Conservation (phyloP, 2,888 invertebrate genomes). For the Ferdinandea cuprea region DNA sequence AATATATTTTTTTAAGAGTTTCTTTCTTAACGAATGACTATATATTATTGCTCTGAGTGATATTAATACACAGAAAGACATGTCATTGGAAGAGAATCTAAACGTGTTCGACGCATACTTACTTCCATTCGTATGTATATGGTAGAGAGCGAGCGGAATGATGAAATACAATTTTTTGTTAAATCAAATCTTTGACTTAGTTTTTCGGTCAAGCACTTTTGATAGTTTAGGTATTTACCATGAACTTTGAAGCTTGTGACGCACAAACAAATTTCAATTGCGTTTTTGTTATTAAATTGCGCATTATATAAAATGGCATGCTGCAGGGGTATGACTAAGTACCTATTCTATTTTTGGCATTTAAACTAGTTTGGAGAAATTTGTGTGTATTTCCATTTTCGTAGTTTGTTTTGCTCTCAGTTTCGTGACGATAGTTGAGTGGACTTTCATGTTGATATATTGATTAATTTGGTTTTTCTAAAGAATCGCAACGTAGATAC, state of each 20-base stretch:
- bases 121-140: neutral
- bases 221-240: constrained; percentile 35
- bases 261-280: constrained; percentile 15
- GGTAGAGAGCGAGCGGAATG: constrained; percentile 22
- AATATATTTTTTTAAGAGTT: constrained; percentile 15
- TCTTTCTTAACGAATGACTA: neutral
- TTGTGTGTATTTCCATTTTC: constrained; percentile 7
- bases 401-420: constrained; percentile 51
- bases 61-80: neutral
- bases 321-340: constrained; percentile 40
- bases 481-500: neutral
- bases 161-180: constrained; percentile 35
- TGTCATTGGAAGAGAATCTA: constrained; percentile 18
- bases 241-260: constrained; percentile 44
- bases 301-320: constrained; percentile 20
- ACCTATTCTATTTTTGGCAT: constrained; percentile 50
- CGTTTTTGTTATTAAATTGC: constrained; percentile 12
- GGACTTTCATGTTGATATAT: constrained; percentile 10
- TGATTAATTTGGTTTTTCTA: neutral
- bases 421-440: constrained; percentile 34
- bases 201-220: constrained; percentile 44
- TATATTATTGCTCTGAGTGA: neutral
- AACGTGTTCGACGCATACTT: neutral
- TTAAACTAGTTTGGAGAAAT: constrained; percentile 50
- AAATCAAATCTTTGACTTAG: constrained; percentile 22